A percentile compares a stretch with the other conserved stretches of the same genome.
These are phyloP conservation scores for Cosmia trapezina DNA, from an alignment of 2,888 invertebrate genomes.

Conservation along the genomic window DNA sequence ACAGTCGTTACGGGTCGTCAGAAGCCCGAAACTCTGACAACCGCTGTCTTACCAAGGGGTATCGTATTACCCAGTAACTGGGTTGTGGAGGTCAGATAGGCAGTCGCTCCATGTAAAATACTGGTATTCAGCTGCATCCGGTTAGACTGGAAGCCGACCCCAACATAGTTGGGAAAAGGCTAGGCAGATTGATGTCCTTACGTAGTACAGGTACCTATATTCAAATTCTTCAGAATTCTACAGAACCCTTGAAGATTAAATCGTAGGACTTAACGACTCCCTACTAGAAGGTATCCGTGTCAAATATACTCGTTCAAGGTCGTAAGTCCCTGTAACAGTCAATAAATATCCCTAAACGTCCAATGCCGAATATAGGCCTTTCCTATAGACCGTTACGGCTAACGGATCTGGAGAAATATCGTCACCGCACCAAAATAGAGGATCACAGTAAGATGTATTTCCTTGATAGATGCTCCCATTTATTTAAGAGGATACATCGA, in stretches of 20 bases:
- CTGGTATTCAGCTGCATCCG: no score
- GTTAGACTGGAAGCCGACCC: no score
- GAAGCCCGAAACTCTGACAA: no score
- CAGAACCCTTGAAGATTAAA: background rate
- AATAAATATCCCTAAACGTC: conserved; percentile 51
- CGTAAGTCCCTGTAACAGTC: conserved; percentile 56
- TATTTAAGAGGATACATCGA: background rate
- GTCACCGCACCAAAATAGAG: conserved; percentile 12
- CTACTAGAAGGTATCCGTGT: conserved; percentile 21
- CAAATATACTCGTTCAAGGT: conserved; percentile 12
- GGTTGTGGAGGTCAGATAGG: no score
- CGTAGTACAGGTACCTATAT: background rate
- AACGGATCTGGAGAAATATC: conserved; percentile 48
- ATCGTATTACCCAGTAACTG: no score
- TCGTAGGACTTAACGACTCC: background rate
- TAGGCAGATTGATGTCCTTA: no score
- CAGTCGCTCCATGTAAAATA: no score
- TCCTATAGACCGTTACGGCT: conserved; percentile 34
- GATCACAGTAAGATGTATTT: conserved; percentile 18
- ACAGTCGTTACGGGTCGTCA: no score
- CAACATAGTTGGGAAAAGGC: no score
- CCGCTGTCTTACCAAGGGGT: no score
- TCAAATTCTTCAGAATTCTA: background rate
- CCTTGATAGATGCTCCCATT: conserved; percentile 24
- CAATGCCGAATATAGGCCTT: conserved; percentile 35